phyloP scores from a whole-genome alignment of 2,888 invertebrate species.

The Zaprionus bogoriensis region DNA sequence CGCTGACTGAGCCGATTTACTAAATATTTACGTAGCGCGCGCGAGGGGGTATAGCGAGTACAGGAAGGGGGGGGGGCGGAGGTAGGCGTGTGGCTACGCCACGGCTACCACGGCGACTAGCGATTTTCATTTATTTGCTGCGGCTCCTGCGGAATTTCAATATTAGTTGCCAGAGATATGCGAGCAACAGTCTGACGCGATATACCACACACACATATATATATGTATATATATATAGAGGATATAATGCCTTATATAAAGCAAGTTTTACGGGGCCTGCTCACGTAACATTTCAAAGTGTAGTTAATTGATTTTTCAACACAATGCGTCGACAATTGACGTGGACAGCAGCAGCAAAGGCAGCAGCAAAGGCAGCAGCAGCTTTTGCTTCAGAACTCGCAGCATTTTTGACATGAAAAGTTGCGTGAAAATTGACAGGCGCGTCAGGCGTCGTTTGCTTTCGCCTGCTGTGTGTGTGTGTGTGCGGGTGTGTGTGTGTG shows the following conservation, averaged over 20 bases:
- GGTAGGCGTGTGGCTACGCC: too few species aligned
- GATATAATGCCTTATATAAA: background rate
- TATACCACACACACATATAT: background rate
- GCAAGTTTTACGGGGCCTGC: constrained; percentile 4
- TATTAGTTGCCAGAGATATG: constrained; percentile 68
- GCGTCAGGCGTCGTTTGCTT: constrained; percentile 43
- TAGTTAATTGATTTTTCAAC: constrained; percentile 76
- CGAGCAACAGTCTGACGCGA: constrained; percentile 42
- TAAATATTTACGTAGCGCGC: constrained; percentile 62
- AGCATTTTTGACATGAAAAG: constrained; percentile 26
- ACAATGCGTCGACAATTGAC: constrained; percentile 57
- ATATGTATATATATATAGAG: background rate
- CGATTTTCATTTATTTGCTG: constrained; percentile 57
- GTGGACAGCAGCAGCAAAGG: constrained; percentile 15
- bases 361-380: background rate
- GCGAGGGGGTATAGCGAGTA: too few species aligned
- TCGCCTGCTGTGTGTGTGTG: too few species aligned
- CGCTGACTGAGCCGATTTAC: constrained; percentile 68
- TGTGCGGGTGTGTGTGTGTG: too few species aligned
- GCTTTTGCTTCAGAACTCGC: constrained; percentile 5
- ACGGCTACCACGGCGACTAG: constrained; percentile 16
- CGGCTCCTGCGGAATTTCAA: constrained; percentile 64
- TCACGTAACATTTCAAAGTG: constrained; percentile 74
- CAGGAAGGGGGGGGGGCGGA: too few species aligned
- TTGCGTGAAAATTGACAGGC: constrained; percentile 43